Conservation (phyloP, 1,140 invertebrate species). For the Spodoptera frugiperda region DNA sequence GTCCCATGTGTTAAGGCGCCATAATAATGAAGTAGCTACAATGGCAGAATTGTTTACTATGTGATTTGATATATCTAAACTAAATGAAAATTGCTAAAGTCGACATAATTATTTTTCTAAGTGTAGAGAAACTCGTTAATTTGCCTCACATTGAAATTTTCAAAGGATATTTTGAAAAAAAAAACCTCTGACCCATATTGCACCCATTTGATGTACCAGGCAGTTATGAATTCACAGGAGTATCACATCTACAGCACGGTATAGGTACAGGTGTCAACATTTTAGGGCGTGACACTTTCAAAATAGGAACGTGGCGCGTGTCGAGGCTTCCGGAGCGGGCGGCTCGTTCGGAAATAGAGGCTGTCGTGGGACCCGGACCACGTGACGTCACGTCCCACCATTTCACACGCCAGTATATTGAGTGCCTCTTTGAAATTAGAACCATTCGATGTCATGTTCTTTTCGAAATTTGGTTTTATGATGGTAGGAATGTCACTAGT, state of each 20-base stretch:
- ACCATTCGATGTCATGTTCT: neutral
- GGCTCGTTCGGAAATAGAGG: conserved; percentile 67
- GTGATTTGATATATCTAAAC: no score
- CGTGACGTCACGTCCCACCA: conserved; percentile 47
- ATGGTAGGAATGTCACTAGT: neutral
- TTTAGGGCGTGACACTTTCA: conserved; percentile 34
- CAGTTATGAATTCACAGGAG: neutral
- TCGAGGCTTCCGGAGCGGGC: conserved; percentile 55
- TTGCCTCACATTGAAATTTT: no score
- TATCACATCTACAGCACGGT: neutral
- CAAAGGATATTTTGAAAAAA: no score
- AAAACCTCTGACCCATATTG: no score
- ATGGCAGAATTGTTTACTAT: no score
- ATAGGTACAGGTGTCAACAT: conserved; percentile 14
- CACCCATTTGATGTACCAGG: no score
- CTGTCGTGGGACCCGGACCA: conserved; percentile 51
- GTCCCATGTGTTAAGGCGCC: no score
- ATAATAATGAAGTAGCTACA: no score
- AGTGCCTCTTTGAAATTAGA: conserved; percentile 36
- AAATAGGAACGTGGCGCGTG: conserved; percentile 55
- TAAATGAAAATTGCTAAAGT: no score
- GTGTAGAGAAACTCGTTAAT: no score
- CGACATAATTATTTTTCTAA: no score
- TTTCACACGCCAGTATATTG: conserved; percentile 41
- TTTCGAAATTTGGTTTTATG: conserved; percentile 8